Conservation (phyloP, 2,888 invertebrate genomes). For the Drosophila rellima region DNA sequence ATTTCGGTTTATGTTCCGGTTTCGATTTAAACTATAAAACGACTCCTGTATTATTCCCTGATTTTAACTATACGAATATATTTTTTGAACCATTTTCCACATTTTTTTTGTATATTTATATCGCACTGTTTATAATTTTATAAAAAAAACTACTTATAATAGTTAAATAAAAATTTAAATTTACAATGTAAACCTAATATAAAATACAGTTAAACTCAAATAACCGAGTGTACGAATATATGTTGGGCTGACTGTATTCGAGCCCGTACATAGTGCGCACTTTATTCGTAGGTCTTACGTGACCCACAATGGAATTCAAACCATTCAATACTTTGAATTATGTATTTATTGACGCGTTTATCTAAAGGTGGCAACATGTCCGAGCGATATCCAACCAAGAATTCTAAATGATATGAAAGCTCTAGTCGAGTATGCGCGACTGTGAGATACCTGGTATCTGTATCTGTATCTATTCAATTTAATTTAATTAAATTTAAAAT, state of each 20-base stretch:
- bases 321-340: slow-evolving; percentile 1
- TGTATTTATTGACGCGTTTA: slow-evolving; percentile 8
- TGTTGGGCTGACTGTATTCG: not conserved
- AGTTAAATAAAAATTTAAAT: not conserved
- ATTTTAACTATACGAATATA: too few relatives aligned
- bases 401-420: not conserved
- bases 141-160: too few relatives aligned
- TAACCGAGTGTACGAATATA: not conserved
- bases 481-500: too few relatives aligned
- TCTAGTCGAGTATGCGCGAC: not conserved
- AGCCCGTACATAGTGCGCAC: slow-evolving; percentile 5
- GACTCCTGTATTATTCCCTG: too few relatives aligned
- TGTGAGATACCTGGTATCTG: not conserved
- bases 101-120: too few relatives aligned
- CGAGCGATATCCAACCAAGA: not conserved
- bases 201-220: too few relatives aligned
- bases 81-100: too few relatives aligned
- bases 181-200: too few relatives aligned
- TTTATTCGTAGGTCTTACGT: slow-evolving; percentile 18
- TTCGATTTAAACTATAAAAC: too few relatives aligned
- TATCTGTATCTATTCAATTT: not conserved
- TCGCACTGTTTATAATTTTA: too few relatives aligned
- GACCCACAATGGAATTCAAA: slow-evolving; percentile 5
- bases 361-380: not conserved
- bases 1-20: too few relatives aligned